Base-by-base conservation (phyloP, 2,113 vertebrate species). In the Orthochromis malagaraziensis region DNA sequence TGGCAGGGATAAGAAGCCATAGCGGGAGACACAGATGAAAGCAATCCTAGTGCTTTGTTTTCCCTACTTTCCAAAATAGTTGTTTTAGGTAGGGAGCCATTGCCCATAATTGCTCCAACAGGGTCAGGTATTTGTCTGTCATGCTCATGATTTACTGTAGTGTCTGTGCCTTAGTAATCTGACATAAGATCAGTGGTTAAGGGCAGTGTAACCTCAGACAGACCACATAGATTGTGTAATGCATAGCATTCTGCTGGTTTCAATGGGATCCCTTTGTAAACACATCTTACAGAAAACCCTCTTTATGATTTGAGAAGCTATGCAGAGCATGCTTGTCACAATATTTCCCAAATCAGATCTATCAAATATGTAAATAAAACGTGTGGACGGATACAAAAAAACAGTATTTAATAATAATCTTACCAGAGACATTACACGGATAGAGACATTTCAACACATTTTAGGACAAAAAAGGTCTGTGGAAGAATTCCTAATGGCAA, bases 61-160 rank as follows among this genome's bases (percentile, higher is more conserved):
- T 95, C 70, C 83, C 80, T 92, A 42, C 73, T 81, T 86, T 91
- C 80, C 81, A 92, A 93, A 92, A 92, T 89, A 83, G 94, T 95
- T 94, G 91, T 94, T 94, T 94, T 95, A 94, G 92, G 93, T 93
- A 55, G 80, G 68, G 79, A 65, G 94, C 94, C 93, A 93, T 93
- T 89, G 85, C 80, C 91, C 93, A 93, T 92, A 93, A 95, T 92
- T 92, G 87, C 92, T 89, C 89, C 89, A 89, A 86, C 85, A 86
- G 89, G 93, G 88, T 94, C 91, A 94, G 88, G 87, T 94, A 91
- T 94, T 93, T 90, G 84, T 90, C 93, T 87, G 86, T 87, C 79
- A 58, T 86, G 73, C 88, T 84, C 81, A 79, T 93, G 87, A 93
- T 95, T 94, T 92, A 92, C 89, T 87, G 10, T 83, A 87, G 81